Percentiles rank a stretch among this genome's conserved stretches.
These are phyloP conservation scores for Serinus canaria DNA, from an alignment of 2,113 vertebrate genomes.

Conservation along the genomic window DNA sequence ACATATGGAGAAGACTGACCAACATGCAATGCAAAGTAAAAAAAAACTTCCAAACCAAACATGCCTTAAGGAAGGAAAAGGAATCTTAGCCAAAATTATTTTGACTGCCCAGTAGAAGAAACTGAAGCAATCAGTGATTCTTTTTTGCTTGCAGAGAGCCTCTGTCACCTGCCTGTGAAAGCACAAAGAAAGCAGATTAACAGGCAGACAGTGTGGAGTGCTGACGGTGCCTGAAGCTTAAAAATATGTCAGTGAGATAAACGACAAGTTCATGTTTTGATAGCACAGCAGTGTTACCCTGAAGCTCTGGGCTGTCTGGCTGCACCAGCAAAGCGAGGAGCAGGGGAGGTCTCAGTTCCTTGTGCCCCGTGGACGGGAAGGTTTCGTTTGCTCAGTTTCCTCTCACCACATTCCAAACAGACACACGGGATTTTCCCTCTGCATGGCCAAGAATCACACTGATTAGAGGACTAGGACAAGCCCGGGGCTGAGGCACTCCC, in stretches of 20 bases:
- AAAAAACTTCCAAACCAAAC: neutral
- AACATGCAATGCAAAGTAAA: neutral
- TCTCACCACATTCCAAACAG: neutral
- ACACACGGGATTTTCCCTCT: neutral
- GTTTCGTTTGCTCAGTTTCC: neutral
- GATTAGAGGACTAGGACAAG: neutral
- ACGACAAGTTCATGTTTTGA: neutral
- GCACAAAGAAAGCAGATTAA: neutral
- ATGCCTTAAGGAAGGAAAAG: neutral
- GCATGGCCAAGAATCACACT: neutral
- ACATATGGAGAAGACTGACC: neutral
- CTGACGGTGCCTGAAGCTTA: neutral
- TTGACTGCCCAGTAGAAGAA: neutral
- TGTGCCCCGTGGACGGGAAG: accelerated
- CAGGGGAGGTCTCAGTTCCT: neutral
- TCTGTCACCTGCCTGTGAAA: neutral
- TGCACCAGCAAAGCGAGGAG: accelerated
- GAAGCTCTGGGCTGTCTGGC: neutral
- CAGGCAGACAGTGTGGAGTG: neutral
- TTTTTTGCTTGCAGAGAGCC: neutral
- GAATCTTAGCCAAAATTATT: neutral
- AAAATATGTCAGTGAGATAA: neutral
- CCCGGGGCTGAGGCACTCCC: neutral
- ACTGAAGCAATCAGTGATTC: neutral
- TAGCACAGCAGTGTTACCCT: neutral